Evolutionary conservation across 1,140 invertebrate species (phyloP), one percentile per base, ranked within the genome.

Genomic region (Luehdorfia chinensis): DNA sequence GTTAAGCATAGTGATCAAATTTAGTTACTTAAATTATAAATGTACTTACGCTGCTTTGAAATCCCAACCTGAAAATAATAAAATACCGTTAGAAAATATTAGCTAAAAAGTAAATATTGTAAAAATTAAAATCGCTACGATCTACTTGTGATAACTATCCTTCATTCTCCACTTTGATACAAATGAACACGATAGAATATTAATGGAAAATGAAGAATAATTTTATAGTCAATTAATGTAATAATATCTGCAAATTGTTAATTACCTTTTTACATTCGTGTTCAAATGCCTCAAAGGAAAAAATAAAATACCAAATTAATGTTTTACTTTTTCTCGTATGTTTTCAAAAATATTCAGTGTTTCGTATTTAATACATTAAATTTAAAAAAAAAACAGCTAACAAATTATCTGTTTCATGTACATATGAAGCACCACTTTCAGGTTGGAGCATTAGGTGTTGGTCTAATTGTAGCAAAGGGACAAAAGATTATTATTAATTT

Each of bases 141-240:
- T 33, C 21, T n/a, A 32, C 32, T 28, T 15, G 19, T 23, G 16
- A 55, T n/a, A 66, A 71, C 47, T 69, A 68, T 71, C 56, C 71
- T 72, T 72, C 74, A 83, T 70, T 83, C 59, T 74, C 62, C 64
- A 58, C 56, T 59, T 59, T 39, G 30, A 52, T 49, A 70, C 67
- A 76, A 76, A 71, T 77, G 75, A 78, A 80, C 76, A 78, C 69
- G 58, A 57, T 51, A 53, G 37, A 45, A 47, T 36, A 44, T 11
- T 13, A 18, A 16, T 49, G 59, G 63, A 73, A 69, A 71, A 77
- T 77, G 72, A 76, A 75, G 72, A 71, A 64, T 55, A 61, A 64
- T 68, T 41, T 19, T 51, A 39, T 21, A 28, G 44, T 33, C 3
- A 27, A 19, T 15, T 47, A 23, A 47, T 23, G 11, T 19, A 18